Evolutionary conservation across 2,888 invertebrate genomes (phyloP).

Genomic region (Merodon equestris): DNA sequence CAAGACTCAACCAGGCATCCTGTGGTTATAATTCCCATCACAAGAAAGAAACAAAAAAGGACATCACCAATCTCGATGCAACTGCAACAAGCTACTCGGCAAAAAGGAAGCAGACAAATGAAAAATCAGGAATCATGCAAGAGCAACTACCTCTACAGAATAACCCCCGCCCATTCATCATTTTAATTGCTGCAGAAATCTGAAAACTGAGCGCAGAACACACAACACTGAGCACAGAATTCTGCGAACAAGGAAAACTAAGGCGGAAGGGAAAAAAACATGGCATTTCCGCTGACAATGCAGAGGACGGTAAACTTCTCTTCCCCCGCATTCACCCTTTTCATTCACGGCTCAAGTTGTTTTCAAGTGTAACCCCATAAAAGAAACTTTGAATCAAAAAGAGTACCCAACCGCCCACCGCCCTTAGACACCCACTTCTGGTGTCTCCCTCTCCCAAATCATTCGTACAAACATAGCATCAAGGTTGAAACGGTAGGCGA

Average conservation of each 20-base stretch:
- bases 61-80: slow-evolving; percentile 27
- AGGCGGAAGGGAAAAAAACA: slow-evolving; percentile 17
- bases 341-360: slow-evolving; percentile 16
- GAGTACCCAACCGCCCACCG: too few species aligned
- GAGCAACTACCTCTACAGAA: slow-evolving; percentile 4
- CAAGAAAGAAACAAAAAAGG: background rate
- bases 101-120: background rate
- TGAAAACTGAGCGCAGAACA: slow-evolving; percentile 52
- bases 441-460: slow-evolving; percentile 38
- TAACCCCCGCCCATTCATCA: slow-evolving; percentile 60
- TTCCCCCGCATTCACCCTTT: background rate
- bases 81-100: slow-evolving; percentile 48
- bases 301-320: slow-evolving; percentile 12
- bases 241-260: background rate
- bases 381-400: slow-evolving; percentile 4
- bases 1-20: background rate
- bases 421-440: slow-evolving; percentile 32
- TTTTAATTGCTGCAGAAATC: slow-evolving; percentile 61
- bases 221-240: background rate
- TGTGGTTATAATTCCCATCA: slow-evolving; percentile 10
- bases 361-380: slow-evolving; percentile 8
- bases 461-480: slow-evolving; percentile 19
- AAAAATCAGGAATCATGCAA: too few species aligned
- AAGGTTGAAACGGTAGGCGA: slow-evolving; percentile 40
- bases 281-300: slow-evolving; percentile 29